Percentiles rank a stretch among this genome's conserved stretches.
Conservation (phyloP, 1,140 invertebrate genomes). For the Oedothorax gibbosus region DNA sequence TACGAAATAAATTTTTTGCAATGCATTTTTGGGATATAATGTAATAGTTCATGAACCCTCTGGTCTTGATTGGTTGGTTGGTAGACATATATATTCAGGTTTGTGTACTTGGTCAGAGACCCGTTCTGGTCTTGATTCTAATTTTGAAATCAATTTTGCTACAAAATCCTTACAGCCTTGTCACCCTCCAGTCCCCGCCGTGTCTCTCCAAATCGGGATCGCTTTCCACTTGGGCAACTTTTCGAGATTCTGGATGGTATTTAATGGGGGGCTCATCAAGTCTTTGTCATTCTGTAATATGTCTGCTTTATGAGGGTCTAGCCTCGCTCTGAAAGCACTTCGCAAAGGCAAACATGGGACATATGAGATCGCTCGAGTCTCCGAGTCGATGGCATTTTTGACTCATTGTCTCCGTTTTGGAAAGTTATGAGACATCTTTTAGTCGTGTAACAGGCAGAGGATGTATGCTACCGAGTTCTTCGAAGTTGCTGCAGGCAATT, state of each 20-base stretch:
- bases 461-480: too few species aligned
- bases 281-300: not conserved
- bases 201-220: not conserved
- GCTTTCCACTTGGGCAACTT: conserved; percentile 26
- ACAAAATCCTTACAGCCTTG: too few species aligned
- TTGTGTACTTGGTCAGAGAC: too few species aligned
- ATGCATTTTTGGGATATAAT: too few species aligned
- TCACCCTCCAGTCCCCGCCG: too few species aligned
- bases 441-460: not conserved
- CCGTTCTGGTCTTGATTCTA: too few species aligned
- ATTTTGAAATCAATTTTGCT: too few species aligned
- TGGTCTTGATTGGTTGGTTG: too few species aligned
- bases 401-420: not conserved
- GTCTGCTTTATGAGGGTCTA: not conserved
- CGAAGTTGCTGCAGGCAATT: too few species aligned
- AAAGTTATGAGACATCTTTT: conserved; percentile 25
- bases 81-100: too few species aligned
- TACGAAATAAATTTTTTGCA: too few species aligned
- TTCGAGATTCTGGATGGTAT: conserved; percentile 31
- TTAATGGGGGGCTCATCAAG: conserved; percentile 12
- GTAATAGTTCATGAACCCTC: too few species aligned
- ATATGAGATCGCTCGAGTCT: conserved; percentile 19
- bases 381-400: conserved; percentile 16
- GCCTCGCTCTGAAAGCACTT: conserved; percentile 5
- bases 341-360: conserved; percentile 27